phyloP scores from a whole-genome alignment of 2,888 invertebrate genomes.

The Deladenus siricidicola region DNA sequence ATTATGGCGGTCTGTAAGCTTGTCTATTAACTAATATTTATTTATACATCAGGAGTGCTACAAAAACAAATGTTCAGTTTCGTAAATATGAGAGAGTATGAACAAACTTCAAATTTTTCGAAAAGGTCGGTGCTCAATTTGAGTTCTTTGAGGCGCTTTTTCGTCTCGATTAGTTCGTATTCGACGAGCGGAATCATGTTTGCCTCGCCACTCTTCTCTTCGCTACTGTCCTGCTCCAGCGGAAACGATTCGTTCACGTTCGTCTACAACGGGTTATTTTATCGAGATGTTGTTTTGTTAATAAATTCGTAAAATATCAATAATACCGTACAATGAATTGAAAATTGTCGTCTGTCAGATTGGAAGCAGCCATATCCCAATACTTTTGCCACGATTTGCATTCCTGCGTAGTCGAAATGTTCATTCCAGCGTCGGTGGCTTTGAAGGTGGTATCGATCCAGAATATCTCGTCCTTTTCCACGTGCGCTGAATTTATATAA shows the following conservation, averaged over 20 bases:
- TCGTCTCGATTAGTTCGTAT: conserved; percentile 35
- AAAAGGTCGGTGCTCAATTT: conserved; percentile 40
- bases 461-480: conserved; percentile 28
- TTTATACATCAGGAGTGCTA: no score
- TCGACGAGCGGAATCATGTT: conserved; percentile 17
- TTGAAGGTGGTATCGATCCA: conserved; percentile 48
- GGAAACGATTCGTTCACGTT: background rate
- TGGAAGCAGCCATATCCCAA: conserved; percentile 20
- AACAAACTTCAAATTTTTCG: conserved; percentile 34
- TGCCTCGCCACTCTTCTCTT: conserved; percentile 4
- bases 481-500: no score
- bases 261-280: no score
- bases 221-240: conserved; percentile 16
- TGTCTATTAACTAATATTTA: no score
- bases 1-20: no score
- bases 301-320: no score
- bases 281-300: no score
- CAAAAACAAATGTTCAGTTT: no score
- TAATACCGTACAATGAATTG: background rate
- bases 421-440: conserved; percentile 39
- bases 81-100: no score
- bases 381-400: conserved; percentile 45
- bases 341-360: background rate
- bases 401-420: conserved; percentile 34
- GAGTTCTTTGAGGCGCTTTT: conserved; percentile 34